Conservation (phyloP, 2,797 vertebrate genomes). For the Myotis daubentonii region DNA sequence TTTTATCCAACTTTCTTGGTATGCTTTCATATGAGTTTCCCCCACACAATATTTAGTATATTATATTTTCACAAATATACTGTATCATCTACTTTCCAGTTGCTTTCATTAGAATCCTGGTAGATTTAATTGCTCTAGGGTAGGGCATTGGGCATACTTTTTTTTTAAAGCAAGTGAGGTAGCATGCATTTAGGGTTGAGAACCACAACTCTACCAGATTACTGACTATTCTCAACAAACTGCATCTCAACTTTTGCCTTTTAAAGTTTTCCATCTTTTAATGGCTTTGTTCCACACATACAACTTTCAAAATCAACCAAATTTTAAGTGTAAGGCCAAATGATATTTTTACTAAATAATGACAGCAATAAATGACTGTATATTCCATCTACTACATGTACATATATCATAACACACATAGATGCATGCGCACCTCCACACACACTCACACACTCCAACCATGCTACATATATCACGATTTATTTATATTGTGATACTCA, state of each 20-base stretch:
- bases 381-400: background rate
- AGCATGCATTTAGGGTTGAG: background rate
- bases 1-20: constrained; percentile 8
- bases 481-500: background rate
- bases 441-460: background rate
- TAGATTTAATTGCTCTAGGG: background rate
- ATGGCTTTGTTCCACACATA: background rate
- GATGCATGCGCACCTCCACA: background rate
- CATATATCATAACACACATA: background rate
- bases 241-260: background rate
- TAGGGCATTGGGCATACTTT: background rate
- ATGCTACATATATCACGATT: background rate
- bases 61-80: background rate
- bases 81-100: background rate
- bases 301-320: constrained; percentile 31
- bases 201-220: background rate
- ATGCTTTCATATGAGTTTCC: background rate
- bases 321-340: constrained; percentile 28
- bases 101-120: constrained; percentile 23
- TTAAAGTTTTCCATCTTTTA: constrained; percentile 17
- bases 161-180: background rate
- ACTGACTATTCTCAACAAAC: constrained; percentile 43
- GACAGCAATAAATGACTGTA: background rate
- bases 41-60: background rate
- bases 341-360: constrained; percentile 1